These are phyloP conservation scores for Sebastes taczanowskii DNA, from an alignment of 2,797 vertebrate genomes.

Conservation along the genomic window DNA sequence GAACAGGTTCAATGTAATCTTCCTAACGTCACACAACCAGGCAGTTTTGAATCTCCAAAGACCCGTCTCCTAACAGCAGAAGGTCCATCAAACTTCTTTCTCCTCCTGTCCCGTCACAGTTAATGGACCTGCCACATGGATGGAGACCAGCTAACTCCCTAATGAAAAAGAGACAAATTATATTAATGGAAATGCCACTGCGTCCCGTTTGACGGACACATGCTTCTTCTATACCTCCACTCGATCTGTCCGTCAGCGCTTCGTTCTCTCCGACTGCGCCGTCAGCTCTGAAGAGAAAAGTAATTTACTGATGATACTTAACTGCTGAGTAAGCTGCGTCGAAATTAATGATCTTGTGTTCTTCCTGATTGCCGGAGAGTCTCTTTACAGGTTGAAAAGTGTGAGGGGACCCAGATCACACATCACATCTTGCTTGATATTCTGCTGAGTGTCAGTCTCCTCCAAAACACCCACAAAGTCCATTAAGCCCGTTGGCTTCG, in stretches of 20 bases:
- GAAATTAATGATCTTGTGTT: slow-evolving; percentile 41
- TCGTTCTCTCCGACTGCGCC: slow-evolving; percentile 23
- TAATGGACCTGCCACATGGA: slow-evolving; percentile 48
- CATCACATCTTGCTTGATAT: background rate
- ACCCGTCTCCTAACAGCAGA: background rate
- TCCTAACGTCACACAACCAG: background rate
- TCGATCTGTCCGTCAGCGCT: slow-evolving; percentile 36
- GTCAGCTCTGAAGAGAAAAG: slow-evolving; percentile 43
- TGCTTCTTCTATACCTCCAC: slow-evolving; percentile 16
- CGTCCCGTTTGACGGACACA: slow-evolving; percentile 39
- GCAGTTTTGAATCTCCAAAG: slow-evolving; percentile 13
- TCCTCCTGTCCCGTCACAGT: slow-evolving; percentile 1
- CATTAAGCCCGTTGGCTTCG: slow-evolving; percentile 43
- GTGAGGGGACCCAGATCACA: background rate
- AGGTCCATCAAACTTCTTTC: slow-evolving; percentile 16
- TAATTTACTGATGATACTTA: slow-evolving; percentile 49
- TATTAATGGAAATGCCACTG: slow-evolving; percentile 61
- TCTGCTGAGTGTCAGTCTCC: slow-evolving; percentile 10
- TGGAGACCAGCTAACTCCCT: background rate
- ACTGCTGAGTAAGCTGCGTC: slow-evolving; percentile 52
- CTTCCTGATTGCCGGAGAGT: slow-evolving; percentile 31
- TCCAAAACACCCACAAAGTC: slow-evolving; percentile 36
- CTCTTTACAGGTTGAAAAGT: background rate
- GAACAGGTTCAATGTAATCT: slow-evolving; percentile 3
- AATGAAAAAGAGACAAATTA: slow-evolving; percentile 40